Base-by-base conservation (phyloP, 2,113 vertebrate genomes). In the Formicarius rufipectus region DNA sequence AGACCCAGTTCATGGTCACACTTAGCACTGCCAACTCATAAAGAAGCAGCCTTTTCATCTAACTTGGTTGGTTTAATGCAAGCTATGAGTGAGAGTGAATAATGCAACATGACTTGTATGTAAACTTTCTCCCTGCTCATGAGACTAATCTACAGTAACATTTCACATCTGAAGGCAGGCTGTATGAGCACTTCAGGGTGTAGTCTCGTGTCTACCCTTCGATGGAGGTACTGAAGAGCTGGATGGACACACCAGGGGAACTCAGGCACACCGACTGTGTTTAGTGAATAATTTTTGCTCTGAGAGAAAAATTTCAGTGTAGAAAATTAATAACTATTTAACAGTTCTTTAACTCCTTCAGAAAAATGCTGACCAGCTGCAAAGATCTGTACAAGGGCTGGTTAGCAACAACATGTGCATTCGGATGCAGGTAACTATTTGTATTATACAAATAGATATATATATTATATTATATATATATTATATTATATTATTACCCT, bases 391-490 rank as follows among this genome's bases (percentile, higher is more conserved):
- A 24, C 25, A 44, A 59, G 7, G 11, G 28, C 47, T 31, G 8
- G 5, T 25, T 37, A 39, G 6, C 14, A 47, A 31, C 24, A 75
- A 42, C 6, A 40, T 0, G 1, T 39, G 35, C 37, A 53, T 27
- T 37, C 16, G 44, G n/a, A 12, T 87, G 39, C n/a, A 80, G 39
- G 53, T 63, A 68, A 55, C 17, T 72, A 6, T 14, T 7, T 6
- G 6, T 40, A 31, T 20, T 50, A 30, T 8, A 11, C n/a, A n/a
- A n/a, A n/a, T n/a, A n/a, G n/a, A n/a, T n/a, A n/a, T n/a, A n/a
- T n/a, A n/a, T n/a, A n/a, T n/a, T n/a, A n/a, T n/a, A n/a, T n/a
- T n/a, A n/a, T n/a, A n/a, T n/a, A n/a, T n/a, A n/a, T n/a, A n/a
- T 7, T 6, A 5, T 40, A 31, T 20, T 50, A 30, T 8, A 11